Conservation (phyloP, 2,113 vertebrate genomes). For the Pituophis catenifer region DNA sequence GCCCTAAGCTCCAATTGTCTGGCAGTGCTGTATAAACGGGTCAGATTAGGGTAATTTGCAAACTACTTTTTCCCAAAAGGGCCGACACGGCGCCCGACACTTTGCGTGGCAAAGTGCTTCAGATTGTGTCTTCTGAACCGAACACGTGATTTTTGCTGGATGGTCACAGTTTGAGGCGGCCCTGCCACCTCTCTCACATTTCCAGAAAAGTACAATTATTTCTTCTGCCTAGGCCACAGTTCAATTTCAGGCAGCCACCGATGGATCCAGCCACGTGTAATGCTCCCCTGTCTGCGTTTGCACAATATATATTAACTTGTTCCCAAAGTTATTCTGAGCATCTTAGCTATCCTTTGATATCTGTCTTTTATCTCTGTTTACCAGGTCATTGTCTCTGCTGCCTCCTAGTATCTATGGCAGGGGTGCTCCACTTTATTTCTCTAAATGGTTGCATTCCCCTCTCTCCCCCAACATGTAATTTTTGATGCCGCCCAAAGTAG, state of each 20-base stretch:
- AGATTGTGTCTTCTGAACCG: background rate
- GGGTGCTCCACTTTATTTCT: background rate
- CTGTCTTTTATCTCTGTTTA: background rate
- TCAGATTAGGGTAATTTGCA: background rate
- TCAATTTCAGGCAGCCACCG: background rate
- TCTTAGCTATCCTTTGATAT: background rate
- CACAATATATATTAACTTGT: background rate
- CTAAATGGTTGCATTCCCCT: background rate
- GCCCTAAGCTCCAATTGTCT: background rate
- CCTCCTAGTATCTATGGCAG: background rate
- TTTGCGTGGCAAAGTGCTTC: background rate
- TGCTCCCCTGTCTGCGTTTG: background rate
- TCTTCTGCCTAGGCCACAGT: background rate
- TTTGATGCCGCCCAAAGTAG: background rate
- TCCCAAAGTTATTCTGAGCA: background rate
- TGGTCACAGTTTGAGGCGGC: background rate
- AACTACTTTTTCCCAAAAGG: background rate
- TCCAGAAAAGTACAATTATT: background rate
- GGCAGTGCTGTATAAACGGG: background rate
- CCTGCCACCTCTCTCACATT: background rate
- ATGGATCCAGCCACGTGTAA: background rate
- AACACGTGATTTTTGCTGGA: background rate
- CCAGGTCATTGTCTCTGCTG: background rate
- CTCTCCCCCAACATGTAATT: background rate
- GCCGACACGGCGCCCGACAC: background rate